Base-by-base conservation (phyloP, 2,113 vertebrate genomes). In the Scartelaos histophorus region DNA sequence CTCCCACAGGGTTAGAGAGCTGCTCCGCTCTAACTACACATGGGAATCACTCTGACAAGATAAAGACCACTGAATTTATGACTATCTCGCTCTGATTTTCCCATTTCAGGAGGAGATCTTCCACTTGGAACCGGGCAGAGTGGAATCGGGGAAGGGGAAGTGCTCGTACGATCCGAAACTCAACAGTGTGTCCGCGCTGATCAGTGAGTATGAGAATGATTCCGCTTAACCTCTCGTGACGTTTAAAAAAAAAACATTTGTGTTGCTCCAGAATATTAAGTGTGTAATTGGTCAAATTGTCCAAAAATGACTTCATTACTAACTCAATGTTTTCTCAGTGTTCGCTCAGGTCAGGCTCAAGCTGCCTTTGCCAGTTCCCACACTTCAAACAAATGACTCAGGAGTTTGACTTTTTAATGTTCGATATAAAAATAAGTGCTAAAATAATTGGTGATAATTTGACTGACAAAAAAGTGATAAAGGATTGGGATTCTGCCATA, bases 141-240 rank as follows among this genome's bases (percentile, higher is more conserved):
- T 97, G 80, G 97, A 99, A 89, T 99, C 98, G 3, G 97, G 97
- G 85, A 98, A 99, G 88, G 97, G 98, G 81, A 98, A 99, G 87
- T 99, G 98, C 78, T 96, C 98, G 1, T 99, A 98, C 0, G 98
- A 99, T 91, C 98, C 98, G 57, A 99, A 99, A 92, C 94, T 98
- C 82, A 97, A 97, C 92, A 98, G 96, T 0, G 95, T 97, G 82
- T 99, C 98, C 22, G 95, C 96, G 21, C 93, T 99, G 87, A 97
- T 99, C 91, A 98, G 98, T 99, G 93, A 98, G 97, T 98, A 76
- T 84, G 47, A 45, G 19, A n/a, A 46, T 34, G 46, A 60, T 17
- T 56, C 34, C 21, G 38, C 19, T 21, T 12, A 35, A 35, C 29
- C 17, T n/a, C 15, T 38, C 9, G n/a, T 12, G 13, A n/a, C 1